Evolutionary conservation across 2,797 vertebrate genomes (phyloP), one percentile per base, ranked within the genome.

Genomic region (Paramormyrops hopkinsi): DNA sequence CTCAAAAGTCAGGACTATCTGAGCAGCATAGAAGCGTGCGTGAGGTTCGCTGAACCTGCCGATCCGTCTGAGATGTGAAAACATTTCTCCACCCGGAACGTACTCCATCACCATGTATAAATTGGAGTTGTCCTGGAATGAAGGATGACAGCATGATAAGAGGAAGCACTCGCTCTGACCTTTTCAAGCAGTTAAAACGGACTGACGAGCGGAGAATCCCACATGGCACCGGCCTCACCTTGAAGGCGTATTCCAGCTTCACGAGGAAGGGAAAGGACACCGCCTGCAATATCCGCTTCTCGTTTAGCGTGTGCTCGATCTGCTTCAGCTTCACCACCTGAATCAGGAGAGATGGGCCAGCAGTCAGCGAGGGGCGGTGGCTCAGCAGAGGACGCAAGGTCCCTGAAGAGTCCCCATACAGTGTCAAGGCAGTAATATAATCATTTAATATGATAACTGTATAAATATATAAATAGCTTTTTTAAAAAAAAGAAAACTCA

Each of bases 101-200:
- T 99, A 99, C 95, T 99, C 99, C 99, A 99, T 99, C 95, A 99
- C 96, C 99, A 99, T 99, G 95, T 99, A 99, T 96, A 99, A 97
- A 96, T 99, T 99, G 94, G 99, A 99, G 96, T 99, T 99, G 95
- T 99, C 99, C 99, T 99, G 91, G 88, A 88, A 89, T 89, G 76
- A 54, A 22, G 59, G 73, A 90, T 3, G 85, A 65, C 12, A 46
- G 33, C n/a, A 29, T 17, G 41, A 79, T 37, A 17, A 44, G 73
- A 41, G 37, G 37, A 17, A 79, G 33, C 14, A 1, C 33, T 79
- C 17, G 7, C 41, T 82, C 19, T n/a, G 41, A 44, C 37, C 41
- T 73, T 37, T 6, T 5, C 12, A 0, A 37, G 33, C 65, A 7
- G 29, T 6, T 17, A 73, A 37, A 37, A 37, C 29, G 62, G 62